phyloP scores from a whole-genome alignment of 1,140 invertebrate genomes.

The Rhizoglyphus robini region DNA sequence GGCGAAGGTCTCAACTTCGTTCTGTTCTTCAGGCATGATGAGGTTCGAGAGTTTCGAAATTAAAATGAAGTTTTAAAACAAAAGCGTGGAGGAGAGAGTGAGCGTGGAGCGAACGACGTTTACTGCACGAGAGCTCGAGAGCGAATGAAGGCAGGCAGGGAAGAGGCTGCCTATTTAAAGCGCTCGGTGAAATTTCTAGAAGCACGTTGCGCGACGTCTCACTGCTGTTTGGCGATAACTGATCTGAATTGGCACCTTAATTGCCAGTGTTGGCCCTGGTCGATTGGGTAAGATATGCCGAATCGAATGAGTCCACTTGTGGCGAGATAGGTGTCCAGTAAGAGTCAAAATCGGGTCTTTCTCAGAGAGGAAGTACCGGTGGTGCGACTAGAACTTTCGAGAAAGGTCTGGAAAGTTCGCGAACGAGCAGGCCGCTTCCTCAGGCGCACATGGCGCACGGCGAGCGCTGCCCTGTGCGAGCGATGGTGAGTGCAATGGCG shows the following conservation, averaged over 20 bases:
- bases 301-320: not conserved
- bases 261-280: not conserved
- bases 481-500: too few relatives aligned
- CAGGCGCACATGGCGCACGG: too few relatives aligned
- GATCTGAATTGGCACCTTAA: not conserved
- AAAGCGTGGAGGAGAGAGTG: not conserved
- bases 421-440: not conserved
- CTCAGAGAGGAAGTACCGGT: too few relatives aligned
- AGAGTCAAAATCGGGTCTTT: not conserved
- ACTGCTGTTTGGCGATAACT: not conserved
- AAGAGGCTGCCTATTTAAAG: not conserved
- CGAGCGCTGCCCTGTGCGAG: not conserved
- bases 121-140: not conserved
- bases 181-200: not conserved
- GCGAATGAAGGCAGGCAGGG: not conserved
- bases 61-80: not conserved
- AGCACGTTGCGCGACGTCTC: not conserved
- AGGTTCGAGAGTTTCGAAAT: not conserved
- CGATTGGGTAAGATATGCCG: not conserved
- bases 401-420: not conserved
- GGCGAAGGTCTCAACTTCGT: constrained; percentile 46
- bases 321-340: not conserved
- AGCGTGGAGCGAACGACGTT: not conserved
- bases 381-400: not conserved
- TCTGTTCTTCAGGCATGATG: constrained; percentile 19